A percentile compares a stretch with the other conserved stretches of the same genome.
Conservation (phyloP, 2,797 vertebrate species). For the Arctocebus calabarensis region DNA sequence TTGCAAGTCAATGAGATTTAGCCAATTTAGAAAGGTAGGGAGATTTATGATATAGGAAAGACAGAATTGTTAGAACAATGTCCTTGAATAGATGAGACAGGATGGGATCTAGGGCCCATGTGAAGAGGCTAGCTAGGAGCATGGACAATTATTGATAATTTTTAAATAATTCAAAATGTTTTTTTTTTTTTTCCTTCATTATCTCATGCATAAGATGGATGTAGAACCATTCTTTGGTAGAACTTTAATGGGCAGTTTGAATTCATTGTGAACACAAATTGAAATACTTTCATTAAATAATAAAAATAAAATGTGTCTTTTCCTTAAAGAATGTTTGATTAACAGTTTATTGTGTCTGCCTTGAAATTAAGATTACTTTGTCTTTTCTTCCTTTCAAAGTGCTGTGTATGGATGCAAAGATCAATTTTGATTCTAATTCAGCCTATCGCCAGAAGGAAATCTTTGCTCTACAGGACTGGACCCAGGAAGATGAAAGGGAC, state of each 20-base stretch:
- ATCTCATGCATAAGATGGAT: background rate
- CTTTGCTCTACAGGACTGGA: slow-evolving; percentile 96
- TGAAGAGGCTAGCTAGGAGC: background rate
- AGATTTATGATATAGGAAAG: background rate
- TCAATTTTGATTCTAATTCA: slow-evolving; percentile 98
- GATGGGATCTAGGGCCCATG: background rate
- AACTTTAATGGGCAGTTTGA: slow-evolving; percentile 56
- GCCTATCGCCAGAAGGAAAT: slow-evolving; percentile 96
- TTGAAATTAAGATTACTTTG: slow-evolving; percentile 63
- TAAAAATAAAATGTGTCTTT: slow-evolving; percentile 27
- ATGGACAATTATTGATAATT: background rate
- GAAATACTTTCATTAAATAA: slow-evolving; percentile 61
- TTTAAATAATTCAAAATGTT: background rate
- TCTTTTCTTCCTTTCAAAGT: slow-evolving; percentile 87
- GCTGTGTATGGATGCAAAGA: slow-evolving; percentile 99
- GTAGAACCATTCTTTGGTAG: background rate
- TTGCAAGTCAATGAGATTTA: background rate
- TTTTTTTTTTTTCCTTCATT: background rate
- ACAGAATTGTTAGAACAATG: background rate
- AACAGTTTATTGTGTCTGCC: background rate
- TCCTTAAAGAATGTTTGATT: background rate
- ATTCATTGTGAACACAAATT: slow-evolving; percentile 45
- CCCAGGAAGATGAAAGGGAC: slow-evolving; percentile 95
- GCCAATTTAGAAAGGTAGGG: background rate
- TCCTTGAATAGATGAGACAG: background rate